Conservation (phyloP, 2,797 vertebrate genomes). For the Rhinophrynus dorsalis region DNA sequence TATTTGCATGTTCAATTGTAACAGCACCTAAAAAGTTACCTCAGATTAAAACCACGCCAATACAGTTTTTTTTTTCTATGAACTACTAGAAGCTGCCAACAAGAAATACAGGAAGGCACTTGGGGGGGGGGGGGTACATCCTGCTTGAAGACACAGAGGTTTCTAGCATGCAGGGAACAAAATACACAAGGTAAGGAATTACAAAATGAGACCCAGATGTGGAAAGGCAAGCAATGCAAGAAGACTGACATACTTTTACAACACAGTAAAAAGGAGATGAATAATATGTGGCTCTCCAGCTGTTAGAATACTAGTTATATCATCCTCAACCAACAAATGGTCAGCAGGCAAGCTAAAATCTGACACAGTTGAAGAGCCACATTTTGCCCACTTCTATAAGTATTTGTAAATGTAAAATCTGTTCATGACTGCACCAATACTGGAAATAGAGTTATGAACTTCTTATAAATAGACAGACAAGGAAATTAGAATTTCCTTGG, state of each 20-base stretch:
- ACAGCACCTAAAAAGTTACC: not conserved
- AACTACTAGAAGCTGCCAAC: slow-evolving; percentile 32
- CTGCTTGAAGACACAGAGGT: slow-evolving; percentile 36
- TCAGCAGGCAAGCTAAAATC: too few relatives aligned
- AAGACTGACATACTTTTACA: slow-evolving; percentile 17
- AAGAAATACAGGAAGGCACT: slow-evolving; percentile 42
- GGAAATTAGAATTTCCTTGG: too few relatives aligned
- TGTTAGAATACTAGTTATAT: too few relatives aligned
- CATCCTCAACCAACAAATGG: too few relatives aligned
- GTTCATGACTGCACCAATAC: too few relatives aligned
- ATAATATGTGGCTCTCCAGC: too few relatives aligned
- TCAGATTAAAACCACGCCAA: slow-evolving; percentile 29
- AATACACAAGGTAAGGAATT: slow-evolving; percentile 42
- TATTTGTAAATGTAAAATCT: too few relatives aligned
- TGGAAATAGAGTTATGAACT: too few relatives aligned
- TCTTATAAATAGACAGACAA: too few relatives aligned
- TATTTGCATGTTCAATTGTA: not conserved
- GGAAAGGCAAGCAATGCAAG: slow-evolving; percentile 5
- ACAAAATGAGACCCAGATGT: slow-evolving; percentile 41
- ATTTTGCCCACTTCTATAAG: too few relatives aligned
- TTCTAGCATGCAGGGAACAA: slow-evolving; percentile 30
- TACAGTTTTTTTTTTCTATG: not conserved
- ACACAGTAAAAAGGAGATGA: not conserved
- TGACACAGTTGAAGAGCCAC: too few relatives aligned
- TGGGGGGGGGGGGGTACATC: slow-evolving; percentile 41